Percentiles rank a stretch among this genome's conserved stretches.
Evolutionary conservation across 2,797 vertebrate species (phyloP).

Genomic region (Spinibarbus caldwelli): DNA sequence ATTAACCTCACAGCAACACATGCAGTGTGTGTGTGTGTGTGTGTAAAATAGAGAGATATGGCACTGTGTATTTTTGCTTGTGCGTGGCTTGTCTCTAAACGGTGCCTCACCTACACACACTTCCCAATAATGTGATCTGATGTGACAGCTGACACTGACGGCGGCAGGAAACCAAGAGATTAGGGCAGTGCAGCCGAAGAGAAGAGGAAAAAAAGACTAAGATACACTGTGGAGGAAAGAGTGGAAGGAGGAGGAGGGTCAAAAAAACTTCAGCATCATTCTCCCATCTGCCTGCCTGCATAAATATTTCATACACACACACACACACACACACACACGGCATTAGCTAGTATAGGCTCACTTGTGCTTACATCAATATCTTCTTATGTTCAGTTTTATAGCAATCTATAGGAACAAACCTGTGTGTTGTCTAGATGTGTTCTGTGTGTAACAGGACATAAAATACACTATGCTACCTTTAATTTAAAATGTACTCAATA

Average conservation of each 20-base stretch:
- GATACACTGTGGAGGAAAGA: conserved; percentile 25
- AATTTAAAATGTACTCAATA: background rate
- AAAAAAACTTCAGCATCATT: conserved; percentile 47
- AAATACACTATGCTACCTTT: no score
- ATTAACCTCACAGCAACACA: conserved; percentile 27
- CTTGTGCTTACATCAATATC: conserved; percentile 9
- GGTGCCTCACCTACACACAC: conserved; percentile 33
- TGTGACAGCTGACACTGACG: conserved; percentile 49
- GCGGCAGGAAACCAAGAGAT: conserved; percentile 47
- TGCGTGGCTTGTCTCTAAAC: conserved; percentile 14
- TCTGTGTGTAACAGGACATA: no score
- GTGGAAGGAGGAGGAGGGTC: conserved; percentile 18
- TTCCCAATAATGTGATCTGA: conserved; percentile 39
- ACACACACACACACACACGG: conserved; percentile 33
- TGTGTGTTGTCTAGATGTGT: background rate
- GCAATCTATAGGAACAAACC: background rate
- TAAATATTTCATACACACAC: conserved; percentile 58
- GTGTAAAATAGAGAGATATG: background rate
- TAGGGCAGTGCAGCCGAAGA: conserved; percentile 25
- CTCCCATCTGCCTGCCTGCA: conserved; percentile 53
- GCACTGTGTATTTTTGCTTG: conserved; percentile 16
- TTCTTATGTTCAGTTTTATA: background rate
- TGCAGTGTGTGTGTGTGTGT: conserved; percentile 16
- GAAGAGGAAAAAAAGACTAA: conserved; percentile 24
- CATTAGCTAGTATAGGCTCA: conserved; percentile 29